Percentiles rank a stretch among this genome's conserved stretches.
These are phyloP conservation scores for Phyllotreta striolata DNA, from an alignment of 2,888 invertebrate genomes.

Conservation along the genomic window DNA sequence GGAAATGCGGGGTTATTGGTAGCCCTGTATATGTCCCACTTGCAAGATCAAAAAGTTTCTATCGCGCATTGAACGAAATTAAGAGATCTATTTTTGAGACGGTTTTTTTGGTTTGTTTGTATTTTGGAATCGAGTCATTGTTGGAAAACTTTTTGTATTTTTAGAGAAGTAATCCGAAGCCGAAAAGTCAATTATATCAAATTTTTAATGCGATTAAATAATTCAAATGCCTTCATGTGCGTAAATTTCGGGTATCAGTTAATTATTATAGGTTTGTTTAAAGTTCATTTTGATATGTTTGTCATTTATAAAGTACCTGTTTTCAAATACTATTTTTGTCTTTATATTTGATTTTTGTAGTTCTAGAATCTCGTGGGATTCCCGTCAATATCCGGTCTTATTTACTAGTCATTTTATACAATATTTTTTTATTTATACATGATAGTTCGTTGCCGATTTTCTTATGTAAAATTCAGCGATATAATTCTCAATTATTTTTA, in stretches of 20 bases:
- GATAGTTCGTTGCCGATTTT: background rate
- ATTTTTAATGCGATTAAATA: constrained; percentile 19
- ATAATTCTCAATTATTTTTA: background rate
- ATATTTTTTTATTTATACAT: constrained; percentile 24
- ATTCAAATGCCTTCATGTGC: constrained; percentile 10
- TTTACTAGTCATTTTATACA: constrained; percentile 26
- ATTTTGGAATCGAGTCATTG: background rate
- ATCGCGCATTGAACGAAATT: background rate
- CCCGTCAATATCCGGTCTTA: background rate
- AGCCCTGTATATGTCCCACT: constrained; percentile 19
- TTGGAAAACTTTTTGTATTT: constrained; percentile 3
- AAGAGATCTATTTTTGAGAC: constrained; percentile 13
- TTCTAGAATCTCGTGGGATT: background rate
- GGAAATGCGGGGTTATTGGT: constrained; percentile 7
- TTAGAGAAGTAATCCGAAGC: constrained; percentile 1
- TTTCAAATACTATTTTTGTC: background rate
- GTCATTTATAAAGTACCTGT: background rate
- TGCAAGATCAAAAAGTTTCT: background rate
- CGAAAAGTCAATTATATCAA: constrained; percentile 17
- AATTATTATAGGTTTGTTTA: background rate
- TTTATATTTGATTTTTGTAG: background rate
- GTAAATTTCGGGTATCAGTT: constrained; percentile 1
- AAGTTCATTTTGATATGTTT: background rate
- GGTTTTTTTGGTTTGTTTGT: background rate
- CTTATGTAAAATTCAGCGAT: background rate